phyloP scores from a whole-genome alignment of 2,113 vertebrate genomes.

The Phaethon lepturus region DNA sequence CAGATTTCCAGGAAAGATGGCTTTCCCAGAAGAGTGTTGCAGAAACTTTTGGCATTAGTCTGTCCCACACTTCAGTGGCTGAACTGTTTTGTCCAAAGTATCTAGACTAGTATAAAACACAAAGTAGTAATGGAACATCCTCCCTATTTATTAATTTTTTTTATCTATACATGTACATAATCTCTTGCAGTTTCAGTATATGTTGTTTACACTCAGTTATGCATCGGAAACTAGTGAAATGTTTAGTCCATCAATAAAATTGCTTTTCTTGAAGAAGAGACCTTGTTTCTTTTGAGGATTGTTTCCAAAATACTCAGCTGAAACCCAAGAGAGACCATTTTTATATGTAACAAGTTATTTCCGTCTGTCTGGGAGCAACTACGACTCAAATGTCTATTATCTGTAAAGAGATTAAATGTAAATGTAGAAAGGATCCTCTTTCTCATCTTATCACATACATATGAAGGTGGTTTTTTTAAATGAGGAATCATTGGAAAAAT shows the following conservation, averaged over 20 bases:
- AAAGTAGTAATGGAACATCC: neutral
- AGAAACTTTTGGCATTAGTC: neutral
- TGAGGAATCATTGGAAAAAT: neutral
- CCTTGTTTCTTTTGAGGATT: neutral
- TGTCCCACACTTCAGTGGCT: neutral
- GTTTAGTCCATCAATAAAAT: neutral
- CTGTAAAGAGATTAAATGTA: neutral
- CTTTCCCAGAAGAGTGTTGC: neutral
- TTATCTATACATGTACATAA: neutral
- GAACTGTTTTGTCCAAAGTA: neutral
- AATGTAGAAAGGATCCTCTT: neutral
- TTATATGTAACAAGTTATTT: neutral
- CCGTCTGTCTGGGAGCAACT: neutral
- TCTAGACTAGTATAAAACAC: neutral
- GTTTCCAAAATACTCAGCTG: neutral
- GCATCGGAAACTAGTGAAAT: neutral
- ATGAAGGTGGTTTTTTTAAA: neutral
- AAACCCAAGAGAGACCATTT: neutral
- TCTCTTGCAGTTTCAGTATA: neutral
- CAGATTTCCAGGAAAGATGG: neutral
- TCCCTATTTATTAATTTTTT: neutral
- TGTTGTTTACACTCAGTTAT: neutral
- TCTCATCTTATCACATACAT: rapidly evolving
- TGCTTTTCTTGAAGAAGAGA: neutral
- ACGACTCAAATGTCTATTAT: neutral